Conservation (phyloP, 2,113 vertebrate species). For the Callaeas wilsoni region DNA sequence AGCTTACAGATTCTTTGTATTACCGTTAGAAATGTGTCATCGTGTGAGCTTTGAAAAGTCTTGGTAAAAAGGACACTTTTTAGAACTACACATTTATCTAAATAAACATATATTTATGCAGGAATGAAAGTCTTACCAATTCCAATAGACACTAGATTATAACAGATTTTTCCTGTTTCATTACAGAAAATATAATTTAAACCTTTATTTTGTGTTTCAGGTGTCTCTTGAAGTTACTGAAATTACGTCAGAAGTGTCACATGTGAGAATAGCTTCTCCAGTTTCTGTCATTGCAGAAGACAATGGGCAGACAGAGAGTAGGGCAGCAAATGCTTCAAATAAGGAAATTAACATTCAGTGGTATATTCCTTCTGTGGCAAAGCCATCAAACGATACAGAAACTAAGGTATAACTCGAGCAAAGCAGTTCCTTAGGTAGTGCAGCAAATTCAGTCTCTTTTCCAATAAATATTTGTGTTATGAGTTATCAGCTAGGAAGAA, state of each 20-base stretch:
- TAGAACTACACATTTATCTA: not conserved
- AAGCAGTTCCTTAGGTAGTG: not conserved
- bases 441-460: not conserved
- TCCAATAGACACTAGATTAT: not conserved
- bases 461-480: not conserved
- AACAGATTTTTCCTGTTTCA: not conserved
- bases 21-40: not conserved
- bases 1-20: not conserved
- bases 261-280: not conserved
- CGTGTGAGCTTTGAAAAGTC: not conserved
- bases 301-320: not conserved
- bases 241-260: not conserved
- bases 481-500: not conserved
- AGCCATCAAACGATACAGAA: constrained; percentile 18
- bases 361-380: constrained; percentile 72
- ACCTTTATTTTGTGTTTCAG: constrained; percentile 21
- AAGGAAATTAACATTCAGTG: constrained; percentile 79
- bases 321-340: constrained; percentile 30
- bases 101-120: not conserved
- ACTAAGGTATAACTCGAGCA: constrained; percentile 65
- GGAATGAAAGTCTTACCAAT: not conserved
- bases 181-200: not conserved
- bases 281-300: not conserved
- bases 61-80: not conserved
- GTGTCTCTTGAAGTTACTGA: not conserved